These are phyloP conservation scores for Piprites chloris DNA, from an alignment of 2,113 vertebrate genomes.

Conservation along the genomic window DNA sequence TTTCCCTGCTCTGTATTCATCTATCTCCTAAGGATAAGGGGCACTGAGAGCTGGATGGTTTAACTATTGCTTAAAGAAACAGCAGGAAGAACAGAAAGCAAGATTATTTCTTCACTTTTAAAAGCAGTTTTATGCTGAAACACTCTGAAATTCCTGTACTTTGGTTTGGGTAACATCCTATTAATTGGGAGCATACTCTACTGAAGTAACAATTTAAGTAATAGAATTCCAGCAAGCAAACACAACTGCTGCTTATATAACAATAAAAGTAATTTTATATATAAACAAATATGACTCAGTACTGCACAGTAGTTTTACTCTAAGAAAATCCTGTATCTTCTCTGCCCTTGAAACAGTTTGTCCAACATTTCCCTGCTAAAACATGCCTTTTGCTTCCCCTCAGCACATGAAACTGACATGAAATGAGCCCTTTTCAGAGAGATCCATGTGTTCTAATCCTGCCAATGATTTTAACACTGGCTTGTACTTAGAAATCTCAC, in stretches of 20 bases:
- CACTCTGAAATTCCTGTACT: neutral
- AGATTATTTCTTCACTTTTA: neutral
- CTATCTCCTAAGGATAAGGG: neutral
- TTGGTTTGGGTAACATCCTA: neutral
- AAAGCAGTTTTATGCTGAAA: neutral
- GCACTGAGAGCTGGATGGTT: neutral
- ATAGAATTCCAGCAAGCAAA: neutral
- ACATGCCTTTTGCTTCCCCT: neutral
- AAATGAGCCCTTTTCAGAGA: neutral
- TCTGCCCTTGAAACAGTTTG: neutral
- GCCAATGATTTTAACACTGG: neutral
- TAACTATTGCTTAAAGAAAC: neutral
- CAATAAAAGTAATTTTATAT: neutral
- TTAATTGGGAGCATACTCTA: neutral
- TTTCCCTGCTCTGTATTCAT: neutral
- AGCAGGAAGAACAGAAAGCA: neutral
- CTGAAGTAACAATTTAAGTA: neutral
- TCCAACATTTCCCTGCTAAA: neutral
- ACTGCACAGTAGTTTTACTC: neutral
- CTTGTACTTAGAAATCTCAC: neutral
- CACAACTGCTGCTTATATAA: neutral
- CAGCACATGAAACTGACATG: neutral
- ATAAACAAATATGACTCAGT: neutral
- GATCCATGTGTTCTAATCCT: neutral
- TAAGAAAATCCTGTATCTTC: neutral